These are phyloP conservation scores for Plusia festucae DNA, from an alignment of 2,888 invertebrate species.

Conservation along the genomic window DNA sequence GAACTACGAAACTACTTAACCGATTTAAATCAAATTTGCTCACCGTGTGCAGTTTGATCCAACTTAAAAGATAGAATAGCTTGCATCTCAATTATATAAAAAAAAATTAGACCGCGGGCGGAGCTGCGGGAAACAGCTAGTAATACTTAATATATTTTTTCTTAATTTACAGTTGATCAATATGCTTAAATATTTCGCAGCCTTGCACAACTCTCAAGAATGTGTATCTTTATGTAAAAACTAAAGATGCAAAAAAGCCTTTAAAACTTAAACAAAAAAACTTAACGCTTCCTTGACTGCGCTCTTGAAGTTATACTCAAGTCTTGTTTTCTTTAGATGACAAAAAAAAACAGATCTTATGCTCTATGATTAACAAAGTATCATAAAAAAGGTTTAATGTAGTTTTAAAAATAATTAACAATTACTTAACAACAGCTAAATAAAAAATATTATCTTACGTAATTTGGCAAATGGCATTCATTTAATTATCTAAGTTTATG, in stretches of 20 bases:
- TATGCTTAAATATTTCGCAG: background rate
- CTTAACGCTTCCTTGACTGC: conserved; percentile 27
- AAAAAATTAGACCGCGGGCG: too few species aligned
- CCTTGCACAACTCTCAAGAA: conserved; percentile 26
- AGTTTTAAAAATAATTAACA: background rate
- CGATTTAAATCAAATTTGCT: too few species aligned
- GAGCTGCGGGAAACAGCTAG: too few species aligned
- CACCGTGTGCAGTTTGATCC: too few species aligned
- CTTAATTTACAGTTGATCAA: background rate
- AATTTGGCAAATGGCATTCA: too few species aligned
- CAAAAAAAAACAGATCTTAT: background rate
- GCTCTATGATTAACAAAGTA: background rate
- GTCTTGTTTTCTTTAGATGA: conserved; percentile 5
- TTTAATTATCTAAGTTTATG: too few species aligned
- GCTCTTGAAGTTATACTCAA: conserved; percentile 17
- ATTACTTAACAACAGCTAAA: background rate
- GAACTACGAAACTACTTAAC: too few species aligned
- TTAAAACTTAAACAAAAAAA: conserved; percentile 23
- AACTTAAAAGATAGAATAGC: too few species aligned
- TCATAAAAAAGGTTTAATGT: background rate
- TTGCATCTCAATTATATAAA: too few species aligned
- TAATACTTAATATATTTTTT: background rate
- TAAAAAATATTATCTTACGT: background rate
- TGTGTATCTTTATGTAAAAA: background rate
- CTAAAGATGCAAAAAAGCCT: conserved; percentile 1